phyloP scores from a whole-genome alignment of 2,888 invertebrate genomes.

The Drosophila subsilvestris region DNA sequence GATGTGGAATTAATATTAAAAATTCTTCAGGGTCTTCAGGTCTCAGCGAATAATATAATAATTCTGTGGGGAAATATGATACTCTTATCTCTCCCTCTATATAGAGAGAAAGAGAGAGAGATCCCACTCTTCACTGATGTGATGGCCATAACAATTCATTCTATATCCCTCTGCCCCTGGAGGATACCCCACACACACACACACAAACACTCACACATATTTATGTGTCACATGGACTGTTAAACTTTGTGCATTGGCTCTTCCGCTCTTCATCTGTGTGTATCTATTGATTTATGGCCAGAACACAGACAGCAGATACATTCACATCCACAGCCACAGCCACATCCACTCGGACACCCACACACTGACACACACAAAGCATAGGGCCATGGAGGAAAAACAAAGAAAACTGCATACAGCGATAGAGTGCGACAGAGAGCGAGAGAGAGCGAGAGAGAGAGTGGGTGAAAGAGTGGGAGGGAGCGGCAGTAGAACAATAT shows the following conservation, averaged over 20 bases:
- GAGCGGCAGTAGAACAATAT: constrained; percentile 36
- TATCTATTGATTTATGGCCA: constrained; percentile 44
- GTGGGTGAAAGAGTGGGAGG: neutral
- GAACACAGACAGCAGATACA: constrained; percentile 22
- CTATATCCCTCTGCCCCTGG: constrained; percentile 12
- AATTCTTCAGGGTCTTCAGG: neutral
- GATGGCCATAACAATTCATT: neutral
- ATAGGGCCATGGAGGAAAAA: constrained; percentile 45
- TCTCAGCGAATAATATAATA: neutral
- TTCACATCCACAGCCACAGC: constrained; percentile 14
- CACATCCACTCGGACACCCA: constrained; percentile 12
- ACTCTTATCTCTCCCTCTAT: no score
- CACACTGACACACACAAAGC: constrained; percentile 32
- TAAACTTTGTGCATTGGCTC: constrained; percentile 71
- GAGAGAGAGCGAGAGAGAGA: neutral
- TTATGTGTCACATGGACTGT: constrained; percentile 77
- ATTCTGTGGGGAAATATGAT: neutral
- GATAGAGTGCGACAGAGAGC: constrained; percentile 17
- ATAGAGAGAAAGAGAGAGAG: no score
- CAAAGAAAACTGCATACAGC: constrained; percentile 72
- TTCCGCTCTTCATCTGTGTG: constrained; percentile 65
- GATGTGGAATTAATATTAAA: neutral
- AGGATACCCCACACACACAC: constrained; percentile 20
- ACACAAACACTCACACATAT: constrained; percentile 39
- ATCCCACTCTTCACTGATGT: neutral